Evolutionary conservation across 2,113 vertebrate species (phyloP), one percentile per base, ranked within the genome.

Genomic region (Chelonoidis abingdonii): DNA sequence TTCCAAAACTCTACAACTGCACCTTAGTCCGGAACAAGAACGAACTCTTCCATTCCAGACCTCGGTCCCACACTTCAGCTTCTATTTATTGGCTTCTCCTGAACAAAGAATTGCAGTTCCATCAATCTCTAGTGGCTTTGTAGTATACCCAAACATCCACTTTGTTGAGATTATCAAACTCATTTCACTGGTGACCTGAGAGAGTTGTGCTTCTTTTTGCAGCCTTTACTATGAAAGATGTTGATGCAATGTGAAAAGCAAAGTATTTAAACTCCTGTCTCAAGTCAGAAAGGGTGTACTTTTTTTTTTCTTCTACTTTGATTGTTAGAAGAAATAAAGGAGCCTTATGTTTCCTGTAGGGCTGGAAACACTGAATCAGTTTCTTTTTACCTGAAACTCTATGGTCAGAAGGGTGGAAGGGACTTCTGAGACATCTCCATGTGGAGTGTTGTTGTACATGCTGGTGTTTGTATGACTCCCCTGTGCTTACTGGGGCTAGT

Each of bases 291-390:
- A 80, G 25, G 82, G 22, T 21, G 8, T 88, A 17, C 21, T 93
- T 94, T 94, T 69, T 21, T 35, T 38, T 4, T 5, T 5, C 9
- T 81, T 90, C 82, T 92, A 78, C 78, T 91, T 95, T 57, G 81
- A 14, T 85, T 92, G 81, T 75, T 92, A 13, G 44, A 56, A 84
- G 84, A 88, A 72, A 91, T n/a, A 65, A 93, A 95, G 50, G 90
- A 92, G 80, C 57, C 75, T 80, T 93, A 88, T 35, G 62, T 95
- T 97, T 97, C 90, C 95, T 76, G 1, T 88, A 93, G 94, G 65
- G 35, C 89, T 95, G 86, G 65, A 92, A 95, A 92, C 17, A 59
- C 80, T 88, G 90, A 92, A 89, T 92, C 72, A 53, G 35, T 56
- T 19, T n/a, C 53, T 56, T 88, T 87, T 27, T 84, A 88, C 87